A percentile compares a stretch with the other conserved stretches of the same genome.
Conservation (phyloP, 2,888 invertebrate genomes). For the Tetranychus piercei region DNA sequence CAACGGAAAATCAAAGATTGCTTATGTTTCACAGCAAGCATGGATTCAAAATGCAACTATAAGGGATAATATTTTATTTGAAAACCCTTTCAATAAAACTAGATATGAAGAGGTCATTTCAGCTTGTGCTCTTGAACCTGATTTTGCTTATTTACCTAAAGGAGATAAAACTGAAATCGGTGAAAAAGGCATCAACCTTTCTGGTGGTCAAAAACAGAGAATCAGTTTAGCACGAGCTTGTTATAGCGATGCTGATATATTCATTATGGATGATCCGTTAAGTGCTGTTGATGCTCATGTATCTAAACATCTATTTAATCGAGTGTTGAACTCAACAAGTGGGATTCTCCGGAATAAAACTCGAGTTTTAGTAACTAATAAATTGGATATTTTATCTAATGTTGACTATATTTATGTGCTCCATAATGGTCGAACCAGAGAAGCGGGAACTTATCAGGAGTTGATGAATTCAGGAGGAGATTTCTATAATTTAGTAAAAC, state of each 20-base stretch:
- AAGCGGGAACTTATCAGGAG: conserved; percentile 35
- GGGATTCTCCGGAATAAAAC: conserved; percentile 34
- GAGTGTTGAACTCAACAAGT: conserved; percentile 32
- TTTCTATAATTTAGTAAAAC: conserved; percentile 36
- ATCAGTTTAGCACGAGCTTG: conserved; percentile 47
- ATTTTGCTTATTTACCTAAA: conserved; percentile 40
- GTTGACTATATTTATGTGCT: conserved; percentile 36
- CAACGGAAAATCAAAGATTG: conserved; percentile 23
- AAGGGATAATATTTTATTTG: conserved; percentile 37
- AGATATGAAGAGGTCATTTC: conserved; percentile 33
- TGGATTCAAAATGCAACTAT: conserved; percentile 39
- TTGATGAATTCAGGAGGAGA: conserved; percentile 34
- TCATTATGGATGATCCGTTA: conserved; percentile 39
- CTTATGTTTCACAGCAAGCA: conserved; percentile 33
- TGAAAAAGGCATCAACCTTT: conserved; percentile 39
- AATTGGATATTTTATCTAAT: conserved; percentile 33
- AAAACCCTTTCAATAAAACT: conserved; percentile 29
- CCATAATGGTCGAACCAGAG: conserved; percentile 34
- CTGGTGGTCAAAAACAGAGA: conserved; percentile 37
- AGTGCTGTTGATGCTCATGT: conserved; percentile 34
- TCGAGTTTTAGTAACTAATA: conserved; percentile 37
- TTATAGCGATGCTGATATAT: conserved; percentile 43
- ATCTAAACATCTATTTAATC: conserved; percentile 39
- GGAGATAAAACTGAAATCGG: conserved; percentile 96
- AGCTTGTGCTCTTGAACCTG: conserved; percentile 37